These are phyloP conservation scores for Nymphalis c-album DNA, from an alignment of 2,888 invertebrate species.

Conservation along the genomic window DNA sequence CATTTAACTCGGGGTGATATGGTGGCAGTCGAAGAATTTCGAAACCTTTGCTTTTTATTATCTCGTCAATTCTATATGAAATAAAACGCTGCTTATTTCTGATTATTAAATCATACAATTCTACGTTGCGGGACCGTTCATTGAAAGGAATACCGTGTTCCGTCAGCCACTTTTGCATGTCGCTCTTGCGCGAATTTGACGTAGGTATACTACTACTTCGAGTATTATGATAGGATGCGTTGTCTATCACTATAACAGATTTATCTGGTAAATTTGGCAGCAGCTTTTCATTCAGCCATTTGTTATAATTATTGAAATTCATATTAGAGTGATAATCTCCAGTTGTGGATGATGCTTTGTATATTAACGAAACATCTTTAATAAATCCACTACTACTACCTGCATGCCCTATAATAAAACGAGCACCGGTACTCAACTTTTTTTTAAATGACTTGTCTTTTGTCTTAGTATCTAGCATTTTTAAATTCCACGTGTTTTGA, in stretches of 20 bases:
- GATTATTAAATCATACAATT: constrained; percentile 27
- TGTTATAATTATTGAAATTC: neutral
- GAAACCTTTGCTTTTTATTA: constrained; percentile 32
- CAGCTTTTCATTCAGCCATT: constrained; percentile 5
- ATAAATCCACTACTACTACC: neutral
- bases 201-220: neutral
- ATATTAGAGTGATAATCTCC: constrained; percentile 5
- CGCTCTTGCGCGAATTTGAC: neutral
- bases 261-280: neutral
- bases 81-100: constrained; percentile 25
- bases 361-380: neutral
- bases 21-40: constrained; percentile 34
- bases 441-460: neutral
- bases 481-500: neutral
- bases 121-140: neutral
- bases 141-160: constrained; percentile 14
- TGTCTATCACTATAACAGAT: neutral
- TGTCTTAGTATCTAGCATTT: neutral
- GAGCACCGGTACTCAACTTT: neutral
- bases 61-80: constrained; percentile 35
- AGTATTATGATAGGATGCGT: constrained; percentile 4
- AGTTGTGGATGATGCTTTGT: constrained; percentile 2
- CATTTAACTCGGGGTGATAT: constrained; percentile 37
- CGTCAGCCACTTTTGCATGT: constrained; percentile 24
- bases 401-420: constrained; percentile 3